These are phyloP conservation scores for Drosophila pectinifera DNA, from an alignment of 1,140 invertebrate species.

Conservation along the genomic window DNA sequence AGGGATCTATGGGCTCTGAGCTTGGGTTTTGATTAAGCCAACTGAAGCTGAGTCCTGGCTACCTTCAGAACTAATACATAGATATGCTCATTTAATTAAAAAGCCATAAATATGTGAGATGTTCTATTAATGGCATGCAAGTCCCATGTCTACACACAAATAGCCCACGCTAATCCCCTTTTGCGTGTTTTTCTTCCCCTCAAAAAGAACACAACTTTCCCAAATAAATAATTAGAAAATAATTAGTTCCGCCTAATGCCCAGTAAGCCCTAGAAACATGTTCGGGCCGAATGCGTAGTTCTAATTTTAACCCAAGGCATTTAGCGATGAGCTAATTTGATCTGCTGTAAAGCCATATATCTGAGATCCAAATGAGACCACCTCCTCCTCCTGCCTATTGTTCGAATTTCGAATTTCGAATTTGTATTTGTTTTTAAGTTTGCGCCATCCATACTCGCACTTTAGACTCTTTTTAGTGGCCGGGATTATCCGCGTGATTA, in stretches of 20 bases:
- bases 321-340: slow-evolving; percentile 10
- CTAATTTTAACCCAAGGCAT: slow-evolving; percentile 10
- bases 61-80: too few relatives aligned
- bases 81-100: too few relatives aligned
- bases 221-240: slow-evolving; percentile 23
- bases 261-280: slow-evolving; percentile 15
- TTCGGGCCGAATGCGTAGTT: not conserved
- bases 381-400: not conserved
- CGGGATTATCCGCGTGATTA: slow-evolving; percentile 71
- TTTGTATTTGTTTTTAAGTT: not conserved
- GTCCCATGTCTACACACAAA: not conserved
- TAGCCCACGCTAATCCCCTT: not conserved
- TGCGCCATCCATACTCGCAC: slow-evolving; percentile 26
- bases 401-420: slow-evolving; percentile 5
- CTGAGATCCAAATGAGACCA: slow-evolving; percentile 6
- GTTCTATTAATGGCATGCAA: not conserved
- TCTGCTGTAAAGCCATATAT: not conserved
- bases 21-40: too few relatives aligned
- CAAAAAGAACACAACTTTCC: not conserved
- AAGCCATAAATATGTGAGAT: not conserved
- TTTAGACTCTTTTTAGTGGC: slow-evolving; percentile 32
- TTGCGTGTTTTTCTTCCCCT: not conserved
- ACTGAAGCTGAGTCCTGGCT: too few relatives aligned
- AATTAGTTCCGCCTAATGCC: slow-evolving; percentile 10
- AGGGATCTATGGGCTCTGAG: too few relatives aligned